A percentile compares a stretch with the other conserved stretches of the same genome.
These are phyloP conservation scores for Amazona guildingii DNA, from an alignment of 2,113 vertebrate species.

Conservation along the genomic window DNA sequence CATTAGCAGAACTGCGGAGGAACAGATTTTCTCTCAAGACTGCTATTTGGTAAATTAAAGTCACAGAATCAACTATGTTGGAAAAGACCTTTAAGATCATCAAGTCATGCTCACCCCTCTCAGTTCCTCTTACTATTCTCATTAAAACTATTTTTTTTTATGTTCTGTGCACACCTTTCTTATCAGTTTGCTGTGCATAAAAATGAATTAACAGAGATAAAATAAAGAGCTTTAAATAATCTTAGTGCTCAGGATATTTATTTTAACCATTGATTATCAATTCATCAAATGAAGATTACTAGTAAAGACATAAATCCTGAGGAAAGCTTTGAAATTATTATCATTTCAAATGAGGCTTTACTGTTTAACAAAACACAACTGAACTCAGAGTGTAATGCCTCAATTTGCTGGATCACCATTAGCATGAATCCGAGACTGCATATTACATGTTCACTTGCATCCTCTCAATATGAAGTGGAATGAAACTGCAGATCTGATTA, in stretches of 20 bases:
- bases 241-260: neutral
- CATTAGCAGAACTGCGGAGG: neutral
- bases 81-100: neutral
- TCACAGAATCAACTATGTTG: neutral
- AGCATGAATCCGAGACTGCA: neutral
- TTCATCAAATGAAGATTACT: neutral
- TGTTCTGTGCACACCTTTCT: neutral
- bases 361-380: neutral
- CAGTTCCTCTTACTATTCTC: neutral
- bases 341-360: neutral
- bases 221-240: neutral
- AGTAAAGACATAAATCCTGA: constrained; percentile 11
- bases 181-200: neutral
- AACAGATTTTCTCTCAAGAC: constrained; percentile 6
- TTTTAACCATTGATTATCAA: constrained; percentile 17
- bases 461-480: neutral
- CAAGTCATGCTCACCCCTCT: neutral
- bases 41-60: constrained; percentile 30
- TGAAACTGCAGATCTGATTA: neutral
- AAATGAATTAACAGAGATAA: neutral
- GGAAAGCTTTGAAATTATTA: neutral
- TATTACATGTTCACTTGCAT: neutral
- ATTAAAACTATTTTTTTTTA: neutral
- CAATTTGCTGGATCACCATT: neutral
- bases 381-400: neutral